A percentile compares a stretch with the other conserved stretches of the same genome.
Evolutionary conservation across 2,797 vertebrate genomes (phyloP).

Genomic region (Chrysolophus pictus): DNA sequence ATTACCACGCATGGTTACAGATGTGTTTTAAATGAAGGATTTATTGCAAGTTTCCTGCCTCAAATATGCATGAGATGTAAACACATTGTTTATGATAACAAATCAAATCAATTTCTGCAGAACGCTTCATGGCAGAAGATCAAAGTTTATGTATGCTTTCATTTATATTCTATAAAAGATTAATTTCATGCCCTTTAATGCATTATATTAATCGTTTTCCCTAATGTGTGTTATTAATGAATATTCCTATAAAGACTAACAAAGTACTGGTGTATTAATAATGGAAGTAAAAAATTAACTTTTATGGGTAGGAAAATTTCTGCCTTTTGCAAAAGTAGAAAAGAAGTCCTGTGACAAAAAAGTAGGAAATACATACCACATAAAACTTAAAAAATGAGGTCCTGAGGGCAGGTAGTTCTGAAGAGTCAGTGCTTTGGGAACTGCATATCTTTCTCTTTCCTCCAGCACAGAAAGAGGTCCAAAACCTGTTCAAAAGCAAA

Average conservation of each 20-base stretch:
- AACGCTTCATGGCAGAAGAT: conserved; percentile 34
- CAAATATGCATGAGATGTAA: conserved; percentile 37
- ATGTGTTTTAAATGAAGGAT: conserved; percentile 50
- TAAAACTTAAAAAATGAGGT: background rate
- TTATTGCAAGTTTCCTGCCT: conserved; percentile 25
- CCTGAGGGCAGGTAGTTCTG: background rate
- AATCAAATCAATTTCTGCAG: conserved; percentile 30
- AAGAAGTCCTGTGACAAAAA: background rate
- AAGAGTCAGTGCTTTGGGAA: background rate
- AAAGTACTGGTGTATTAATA: background rate
- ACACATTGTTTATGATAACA: conserved; percentile 40
- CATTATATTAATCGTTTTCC: background rate
- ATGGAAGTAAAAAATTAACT: background rate
- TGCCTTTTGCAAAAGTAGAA: background rate
- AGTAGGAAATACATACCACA: background rate
- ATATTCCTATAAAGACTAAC: background rate
- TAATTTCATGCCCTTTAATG: conserved; percentile 60
- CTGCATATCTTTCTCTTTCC: background rate
- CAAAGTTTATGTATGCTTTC: conserved; percentile 51
- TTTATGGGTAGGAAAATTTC: background rate
- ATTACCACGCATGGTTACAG: conserved; percentile 59
- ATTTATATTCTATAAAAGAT: conserved; percentile 42
- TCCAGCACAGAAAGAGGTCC: background rate
- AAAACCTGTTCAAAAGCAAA: background rate
- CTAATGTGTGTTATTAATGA: conserved; percentile 30